A percentile compares a stretch with the other conserved stretches of the same genome.
phyloP scores from a whole-genome alignment of 2,113 vertebrate species.

The Rallus limicola region DNA sequence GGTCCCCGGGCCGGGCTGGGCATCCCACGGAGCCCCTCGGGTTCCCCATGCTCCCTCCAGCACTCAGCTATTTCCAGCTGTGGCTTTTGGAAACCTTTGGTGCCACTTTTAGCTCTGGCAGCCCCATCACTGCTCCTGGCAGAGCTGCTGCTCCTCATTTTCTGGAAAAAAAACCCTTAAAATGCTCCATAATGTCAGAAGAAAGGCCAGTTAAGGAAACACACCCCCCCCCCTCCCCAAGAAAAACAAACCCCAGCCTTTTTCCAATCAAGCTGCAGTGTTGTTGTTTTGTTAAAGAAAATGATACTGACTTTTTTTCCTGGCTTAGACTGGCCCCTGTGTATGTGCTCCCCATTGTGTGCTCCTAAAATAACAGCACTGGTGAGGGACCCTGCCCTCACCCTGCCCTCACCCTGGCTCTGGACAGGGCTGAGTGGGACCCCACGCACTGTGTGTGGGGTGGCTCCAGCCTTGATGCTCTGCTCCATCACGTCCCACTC shows the following conservation, averaged over 20 bases:
- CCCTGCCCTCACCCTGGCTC: background rate
- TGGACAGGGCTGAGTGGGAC: background rate
- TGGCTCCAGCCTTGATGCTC: background rate
- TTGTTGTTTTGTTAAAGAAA: background rate
- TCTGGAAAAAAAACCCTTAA: slow-evolving; percentile 56
- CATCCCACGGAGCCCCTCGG: background rate
- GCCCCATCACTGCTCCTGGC: background rate
- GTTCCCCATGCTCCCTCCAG: background rate
- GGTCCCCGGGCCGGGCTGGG: background rate
- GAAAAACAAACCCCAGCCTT: background rate
- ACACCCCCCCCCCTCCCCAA: background rate
- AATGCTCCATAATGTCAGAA: background rate
- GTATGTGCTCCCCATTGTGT: background rate
- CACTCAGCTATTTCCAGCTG: slow-evolving; percentile 33
- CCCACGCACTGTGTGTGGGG: background rate
- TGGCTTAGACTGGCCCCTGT: background rate
- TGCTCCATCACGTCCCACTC: background rate
- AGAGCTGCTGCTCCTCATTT: background rate
- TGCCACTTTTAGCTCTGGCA: slow-evolving; percentile 36
- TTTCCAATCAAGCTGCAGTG: background rate
- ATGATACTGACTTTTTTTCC: background rate
- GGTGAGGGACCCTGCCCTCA: background rate
- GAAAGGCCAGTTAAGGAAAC: background rate
- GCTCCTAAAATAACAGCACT: slow-evolving; percentile 19
- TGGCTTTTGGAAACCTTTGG: slow-evolving; percentile 12